These are phyloP conservation scores for Leptosomus discolor DNA, from an alignment of 2,113 vertebrate species.

Conservation along the genomic window DNA sequence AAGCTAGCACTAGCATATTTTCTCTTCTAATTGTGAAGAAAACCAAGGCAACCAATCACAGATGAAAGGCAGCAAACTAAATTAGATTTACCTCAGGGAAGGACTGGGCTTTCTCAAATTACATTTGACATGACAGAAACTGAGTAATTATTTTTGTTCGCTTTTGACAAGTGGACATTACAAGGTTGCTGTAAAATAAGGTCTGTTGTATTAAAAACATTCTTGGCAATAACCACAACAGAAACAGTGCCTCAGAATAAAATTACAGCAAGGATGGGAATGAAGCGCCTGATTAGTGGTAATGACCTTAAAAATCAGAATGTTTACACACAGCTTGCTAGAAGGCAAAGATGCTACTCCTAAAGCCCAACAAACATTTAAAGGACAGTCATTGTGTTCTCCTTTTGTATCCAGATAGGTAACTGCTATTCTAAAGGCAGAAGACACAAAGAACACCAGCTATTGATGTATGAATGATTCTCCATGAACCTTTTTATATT, in stretches of 20 bases:
- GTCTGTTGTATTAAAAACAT: not conserved
- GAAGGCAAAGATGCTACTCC: not conserved
- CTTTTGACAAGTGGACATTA: not conserved
- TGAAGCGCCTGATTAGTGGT: not conserved
- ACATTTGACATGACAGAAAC: slow-evolving; percentile 15
- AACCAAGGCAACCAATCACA: slow-evolving; percentile 35
- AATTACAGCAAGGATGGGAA: not conserved
- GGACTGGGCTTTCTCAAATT: slow-evolving; percentile 33
- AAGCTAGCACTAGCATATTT: slow-evolving; percentile 9
- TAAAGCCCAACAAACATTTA: not conserved
- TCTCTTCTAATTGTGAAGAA: slow-evolving; percentile 58
- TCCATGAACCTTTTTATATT: not conserved
- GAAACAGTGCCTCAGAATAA: not conserved
- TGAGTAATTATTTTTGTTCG: slow-evolving; percentile 38
- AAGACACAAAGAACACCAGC: not conserved
- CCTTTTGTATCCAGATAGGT: not conserved
- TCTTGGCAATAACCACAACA: not conserved
- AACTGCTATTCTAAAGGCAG: not conserved
- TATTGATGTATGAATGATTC: not conserved
- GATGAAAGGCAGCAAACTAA: slow-evolving; percentile 33
- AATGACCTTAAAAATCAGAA: not conserved
- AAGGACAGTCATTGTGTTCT: not conserved
- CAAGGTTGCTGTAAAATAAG: slow-evolving; percentile 1
- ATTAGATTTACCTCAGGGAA: slow-evolving; percentile 50
- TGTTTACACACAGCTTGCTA: not conserved